Conservation (phyloP, 2,113 vertebrate genomes). For the Dicentrarchus labrax region DNA sequence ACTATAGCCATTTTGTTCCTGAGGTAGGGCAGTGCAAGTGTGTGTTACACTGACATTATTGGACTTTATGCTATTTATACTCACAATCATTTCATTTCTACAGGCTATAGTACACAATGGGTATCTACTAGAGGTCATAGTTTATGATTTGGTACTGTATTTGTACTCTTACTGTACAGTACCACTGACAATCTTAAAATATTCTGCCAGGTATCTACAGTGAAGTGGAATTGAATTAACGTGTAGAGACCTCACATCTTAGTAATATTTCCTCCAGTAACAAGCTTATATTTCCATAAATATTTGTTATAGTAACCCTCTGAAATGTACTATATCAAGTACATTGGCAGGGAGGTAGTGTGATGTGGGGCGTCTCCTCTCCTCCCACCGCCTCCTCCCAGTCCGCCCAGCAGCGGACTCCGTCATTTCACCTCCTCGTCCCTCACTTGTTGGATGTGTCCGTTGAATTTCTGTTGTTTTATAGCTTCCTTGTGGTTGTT, state of each 20-base stretch:
- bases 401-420: conserved; percentile 44
- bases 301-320: neutral
- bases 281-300: neutral
- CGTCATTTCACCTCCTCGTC: conserved; percentile 50
- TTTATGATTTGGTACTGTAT: neutral
- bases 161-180: neutral
- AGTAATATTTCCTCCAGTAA: neutral
- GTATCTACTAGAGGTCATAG: neutral
- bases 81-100: too few species aligned
- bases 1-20: too few species aligned
- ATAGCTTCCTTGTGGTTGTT: neutral
- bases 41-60: neutral
- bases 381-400: conserved; percentile 41
- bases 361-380: conserved; percentile 61
- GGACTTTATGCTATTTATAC: neutral
- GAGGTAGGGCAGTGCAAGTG: too few species aligned
- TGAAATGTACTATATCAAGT: conserved; percentile 1
- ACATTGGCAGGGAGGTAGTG: conserved; percentile 3
- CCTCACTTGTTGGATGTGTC: conserved; percentile 75
- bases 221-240: neutral
- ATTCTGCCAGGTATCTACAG: neutral
- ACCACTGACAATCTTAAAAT: neutral
- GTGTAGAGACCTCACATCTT: too few species aligned
- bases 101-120: too few species aligned
- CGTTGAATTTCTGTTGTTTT: conserved; percentile 1